Base-by-base conservation (phyloP, 2,888 invertebrate genomes). In the Tholera decimalis region DNA sequence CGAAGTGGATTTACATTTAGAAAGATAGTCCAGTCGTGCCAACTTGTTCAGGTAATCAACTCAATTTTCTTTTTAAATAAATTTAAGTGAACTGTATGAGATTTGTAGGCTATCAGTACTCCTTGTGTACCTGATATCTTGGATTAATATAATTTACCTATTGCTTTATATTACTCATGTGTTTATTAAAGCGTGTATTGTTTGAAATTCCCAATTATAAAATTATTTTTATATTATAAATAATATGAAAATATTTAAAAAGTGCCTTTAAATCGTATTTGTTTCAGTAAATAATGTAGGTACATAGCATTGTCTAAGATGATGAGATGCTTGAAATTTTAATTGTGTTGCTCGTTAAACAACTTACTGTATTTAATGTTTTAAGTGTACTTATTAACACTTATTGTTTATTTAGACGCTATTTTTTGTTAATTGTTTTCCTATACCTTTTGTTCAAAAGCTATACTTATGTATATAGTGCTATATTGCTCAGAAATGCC, bases 81-180 rank as follows among this genome's bases (percentile, higher is more conserved):
- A 26, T 28, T 37, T 9, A 11, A n/a, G 9, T 70, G 9, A 11
- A 15, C 20, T 60, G 3, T n/a, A 26, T 47, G 13, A 62, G 8
- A 37, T 56, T 37, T 33, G 20, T 43, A 33, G n/a, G 22, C 11
- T 0, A 46, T 22, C 9, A 35, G 9, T 50, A 50, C 43, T 55
- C 9, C 9, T 50, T 5, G 22, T 68, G 57, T 67, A 66, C 49
- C 67, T 66, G 56, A 57, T 44, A 37, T 43, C 9, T 60, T 54
- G 53, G 43, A 26, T 35, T 39, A 24, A 33, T 11, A 39, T 1
- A 33, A 63, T 24, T 30, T 18, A 18, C 30, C 18, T 13, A 4
- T 24, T 28, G 18, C 8, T 11, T n/a, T 30, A 6, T 26, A 13
- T 26, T 26, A 20, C 18, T 24, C 15, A 28, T 33, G 5, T 28